These are phyloP conservation scores for Lucinisca nassula DNA, from an alignment of 2,888 invertebrate genomes.

Conservation along the genomic window DNA sequence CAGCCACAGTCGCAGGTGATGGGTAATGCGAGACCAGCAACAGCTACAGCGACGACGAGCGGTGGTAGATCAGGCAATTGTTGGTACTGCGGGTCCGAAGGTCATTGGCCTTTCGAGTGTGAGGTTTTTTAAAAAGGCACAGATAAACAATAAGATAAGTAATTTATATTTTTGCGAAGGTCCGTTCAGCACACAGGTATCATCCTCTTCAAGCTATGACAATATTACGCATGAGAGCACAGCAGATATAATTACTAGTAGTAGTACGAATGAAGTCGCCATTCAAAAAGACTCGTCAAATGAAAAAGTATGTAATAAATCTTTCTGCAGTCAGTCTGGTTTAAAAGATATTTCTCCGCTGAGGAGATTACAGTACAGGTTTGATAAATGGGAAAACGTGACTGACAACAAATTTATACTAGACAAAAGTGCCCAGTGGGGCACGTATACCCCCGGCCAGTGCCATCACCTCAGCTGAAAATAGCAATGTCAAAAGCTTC, in stretches of 20 bases:
- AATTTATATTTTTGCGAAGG: not conserved
- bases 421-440: too few relatives aligned
- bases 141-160: slow-evolving; percentile 3
- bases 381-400: not conserved
- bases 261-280: not conserved
- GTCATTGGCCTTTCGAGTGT: not conserved
- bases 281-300: not conserved
- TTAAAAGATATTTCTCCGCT: not conserved
- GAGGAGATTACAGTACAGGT: not conserved
- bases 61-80: not conserved
- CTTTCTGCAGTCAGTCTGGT: not conserved
- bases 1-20: not conserved
- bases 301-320: not conserved
- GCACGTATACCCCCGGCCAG: too few relatives aligned
- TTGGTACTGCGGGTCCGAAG: not conserved
- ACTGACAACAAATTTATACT: not conserved
- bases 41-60: not conserved
- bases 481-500: too few relatives aligned
- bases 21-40: not conserved
- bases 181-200: not conserved
- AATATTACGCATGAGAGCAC: not conserved
- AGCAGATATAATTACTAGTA: not conserved
- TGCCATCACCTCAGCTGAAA: too few relatives aligned
- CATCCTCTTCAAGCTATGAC: not conserved
- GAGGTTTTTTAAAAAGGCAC: not conserved